Conservation (phyloP, 2,797 vertebrate genomes). For the Alosa sapidissima region DNA sequence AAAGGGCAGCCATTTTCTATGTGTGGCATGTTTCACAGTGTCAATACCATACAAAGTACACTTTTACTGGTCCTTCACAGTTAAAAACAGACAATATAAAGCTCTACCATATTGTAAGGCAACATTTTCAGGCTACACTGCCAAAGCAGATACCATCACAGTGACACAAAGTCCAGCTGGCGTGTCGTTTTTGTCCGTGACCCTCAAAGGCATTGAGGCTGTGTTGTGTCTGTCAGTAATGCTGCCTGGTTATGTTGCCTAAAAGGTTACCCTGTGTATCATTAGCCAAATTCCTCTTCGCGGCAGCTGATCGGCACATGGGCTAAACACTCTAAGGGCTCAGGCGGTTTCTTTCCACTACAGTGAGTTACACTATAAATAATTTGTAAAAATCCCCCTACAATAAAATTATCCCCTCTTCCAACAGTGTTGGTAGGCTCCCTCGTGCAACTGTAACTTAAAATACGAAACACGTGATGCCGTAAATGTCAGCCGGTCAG, state of each 20-base stretch:
- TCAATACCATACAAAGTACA: neutral
- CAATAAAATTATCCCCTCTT: conserved; percentile 17
- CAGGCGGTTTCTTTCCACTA: conserved; percentile 2
- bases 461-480: conserved; percentile 20
- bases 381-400: neutral
- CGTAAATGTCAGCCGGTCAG: conserved; percentile 10
- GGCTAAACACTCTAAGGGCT: conserved; percentile 8
- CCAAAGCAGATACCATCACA: neutral
- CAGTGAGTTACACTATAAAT: conserved; percentile 6
- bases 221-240: conserved; percentile 9
- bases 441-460: conserved; percentile 9
- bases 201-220: neutral
- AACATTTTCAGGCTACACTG: neutral
- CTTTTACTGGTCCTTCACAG: neutral
- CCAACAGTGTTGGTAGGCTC: conserved; percentile 19
- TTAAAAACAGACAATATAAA: neutral
- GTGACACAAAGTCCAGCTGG: neutral
- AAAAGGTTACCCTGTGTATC: conserved; percentile 22
- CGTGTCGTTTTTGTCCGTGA: neutral
- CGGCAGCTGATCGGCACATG: neutral
- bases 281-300: neutral
- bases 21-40: neutral
- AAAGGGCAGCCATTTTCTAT: neutral
- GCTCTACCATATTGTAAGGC: neutral
- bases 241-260: neutral